Evolutionary conservation across 2,113 vertebrate genomes (phyloP), one percentile per base, ranked within the genome.

Genomic region (Perca flavescens): DNA sequence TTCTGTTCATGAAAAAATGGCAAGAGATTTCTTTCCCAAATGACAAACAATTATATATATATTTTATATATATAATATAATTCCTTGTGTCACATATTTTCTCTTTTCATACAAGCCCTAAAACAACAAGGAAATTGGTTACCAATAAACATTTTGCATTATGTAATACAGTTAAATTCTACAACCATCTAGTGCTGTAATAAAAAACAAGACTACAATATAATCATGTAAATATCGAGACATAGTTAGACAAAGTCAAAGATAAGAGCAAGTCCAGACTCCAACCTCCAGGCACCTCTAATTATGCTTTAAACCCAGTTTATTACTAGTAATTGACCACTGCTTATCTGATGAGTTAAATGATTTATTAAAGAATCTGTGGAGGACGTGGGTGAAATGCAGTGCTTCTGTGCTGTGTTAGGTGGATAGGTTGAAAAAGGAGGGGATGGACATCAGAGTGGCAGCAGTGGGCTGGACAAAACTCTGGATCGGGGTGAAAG

Each of bases 41-140:
- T 53, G 34, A 31, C 6, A 61, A n/a, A n/a, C n/a, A 28, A 28
- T 28, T 2, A 28, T 28, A 28, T 28, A 28, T 28, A 28, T 28
- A 28, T 28, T 28, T 28, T 28, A 28, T 28, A 28, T 28, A 28
- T 28, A 28, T 28, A 28, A 28, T 46, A 5, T 5, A 25, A 60
- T 36, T 5, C 2, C 11, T 61, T 13, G 4, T 67, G 15, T 74
- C 1, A 0, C 6, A 31, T 28, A 1, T 36, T 54, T 49, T 73
- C 86, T 90, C 77, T 88, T 80, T 74, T 84, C 80, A 46, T 47
- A 65, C 11, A 77, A 49, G 19, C 28, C 57, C 36, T 76, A 74
- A 80, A 85, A 25, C 52, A 31, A 72, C 43, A 63, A 72, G 67
- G 28, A 84, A 79, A 80, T 46, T 12, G 28, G 22, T 66, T 46